These are phyloP conservation scores for Grus americana DNA, from an alignment of 2,113 vertebrate genomes.

Conservation along the genomic window DNA sequence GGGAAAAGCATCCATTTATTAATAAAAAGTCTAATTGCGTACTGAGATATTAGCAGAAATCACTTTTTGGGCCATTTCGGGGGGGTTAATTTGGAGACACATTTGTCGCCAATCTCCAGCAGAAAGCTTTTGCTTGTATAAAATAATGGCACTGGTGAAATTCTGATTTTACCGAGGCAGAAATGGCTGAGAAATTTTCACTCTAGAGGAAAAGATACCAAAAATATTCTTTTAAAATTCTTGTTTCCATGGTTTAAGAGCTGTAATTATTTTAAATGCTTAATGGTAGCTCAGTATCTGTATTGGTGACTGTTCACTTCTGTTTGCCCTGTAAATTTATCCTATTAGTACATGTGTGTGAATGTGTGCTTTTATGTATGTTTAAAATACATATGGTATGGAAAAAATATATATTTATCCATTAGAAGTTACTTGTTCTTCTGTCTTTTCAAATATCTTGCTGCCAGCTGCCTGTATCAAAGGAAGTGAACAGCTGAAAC, in stretches of 20 bases:
- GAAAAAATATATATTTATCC: conserved; percentile 14
- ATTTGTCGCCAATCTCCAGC: neutral
- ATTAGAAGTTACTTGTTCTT: conserved; percentile 31
- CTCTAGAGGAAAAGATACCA: neutral
- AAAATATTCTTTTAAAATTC: neutral
- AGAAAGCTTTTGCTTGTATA: neutral
- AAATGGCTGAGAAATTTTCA: neutral
- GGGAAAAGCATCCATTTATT: neutral
- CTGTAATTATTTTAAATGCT: conserved; percentile 53
- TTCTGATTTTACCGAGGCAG: neutral
- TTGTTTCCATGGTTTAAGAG: conserved; percentile 21
- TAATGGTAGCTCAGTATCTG: conserved; percentile 14
- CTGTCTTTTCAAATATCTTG: neutral
- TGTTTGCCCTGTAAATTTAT: conserved; percentile 3
- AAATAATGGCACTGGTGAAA: neutral
- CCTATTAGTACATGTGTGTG: neutral
- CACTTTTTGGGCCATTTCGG: neutral
- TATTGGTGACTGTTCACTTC: neutral
- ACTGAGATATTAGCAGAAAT: neutral
- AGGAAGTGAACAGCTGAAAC: conserved; percentile 45
- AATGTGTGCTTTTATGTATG: neutral
- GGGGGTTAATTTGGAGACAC: neutral
- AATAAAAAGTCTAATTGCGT: neutral
- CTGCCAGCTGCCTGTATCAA: conserved; percentile 43
- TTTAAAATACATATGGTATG: conserved; percentile 22